Conservation (phyloP, 2,113 vertebrate species). For the Mungos mungo region DNA sequence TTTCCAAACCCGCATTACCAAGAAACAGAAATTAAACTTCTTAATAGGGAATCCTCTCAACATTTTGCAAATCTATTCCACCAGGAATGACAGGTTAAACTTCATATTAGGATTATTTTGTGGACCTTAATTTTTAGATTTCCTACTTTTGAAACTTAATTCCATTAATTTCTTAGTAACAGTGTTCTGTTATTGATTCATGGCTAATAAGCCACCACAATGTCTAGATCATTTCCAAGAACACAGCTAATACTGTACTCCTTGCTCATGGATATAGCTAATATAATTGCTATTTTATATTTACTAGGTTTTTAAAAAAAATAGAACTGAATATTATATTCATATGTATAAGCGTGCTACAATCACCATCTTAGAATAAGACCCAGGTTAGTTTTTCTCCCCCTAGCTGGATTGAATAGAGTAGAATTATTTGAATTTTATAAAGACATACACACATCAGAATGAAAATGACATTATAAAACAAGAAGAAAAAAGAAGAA, state of each 20-base stretch:
- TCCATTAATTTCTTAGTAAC: neutral
- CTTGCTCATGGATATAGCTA: neutral
- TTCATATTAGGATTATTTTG: neutral
- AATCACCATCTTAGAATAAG: constrained; percentile 57
- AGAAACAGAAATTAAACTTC: neutral
- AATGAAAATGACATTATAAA: constrained; percentile 71
- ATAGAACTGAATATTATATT: constrained; percentile 53
- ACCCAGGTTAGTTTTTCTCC: constrained; percentile 22
- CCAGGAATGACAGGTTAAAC: neutral
- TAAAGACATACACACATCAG: constrained; percentile 54
- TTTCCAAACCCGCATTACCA: neutral
- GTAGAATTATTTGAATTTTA: constrained; percentile 62
- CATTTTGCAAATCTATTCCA: neutral
- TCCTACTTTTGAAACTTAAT: neutral
- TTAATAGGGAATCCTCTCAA: neutral
- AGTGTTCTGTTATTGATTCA: neutral
- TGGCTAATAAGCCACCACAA: neutral
- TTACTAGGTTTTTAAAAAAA: neutral
- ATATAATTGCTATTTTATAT: neutral
- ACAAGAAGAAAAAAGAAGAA: constrained; percentile 55
- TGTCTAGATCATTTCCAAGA: neutral
- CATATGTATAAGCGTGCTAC: neutral
- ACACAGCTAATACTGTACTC: neutral
- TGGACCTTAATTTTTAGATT: neutral
- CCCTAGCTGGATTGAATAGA: constrained; percentile 70